These are phyloP conservation scores for Drosophila barbarae DNA, from an alignment of 2,888 invertebrate species.

Conservation along the genomic window DNA sequence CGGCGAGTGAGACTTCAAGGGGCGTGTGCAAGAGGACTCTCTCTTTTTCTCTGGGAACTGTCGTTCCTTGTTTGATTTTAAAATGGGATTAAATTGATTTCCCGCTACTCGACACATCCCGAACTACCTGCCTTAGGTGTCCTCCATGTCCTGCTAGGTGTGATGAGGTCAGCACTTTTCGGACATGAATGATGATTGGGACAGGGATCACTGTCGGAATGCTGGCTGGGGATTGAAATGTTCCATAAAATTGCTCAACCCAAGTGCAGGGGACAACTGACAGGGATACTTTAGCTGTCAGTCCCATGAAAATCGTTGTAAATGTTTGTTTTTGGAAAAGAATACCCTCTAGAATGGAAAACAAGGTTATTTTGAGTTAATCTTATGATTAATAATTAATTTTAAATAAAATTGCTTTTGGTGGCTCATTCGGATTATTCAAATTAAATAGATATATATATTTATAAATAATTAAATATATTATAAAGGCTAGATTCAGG, in stretches of 20 bases:
- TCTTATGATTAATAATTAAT: not conserved
- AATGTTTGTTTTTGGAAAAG: not conserved
- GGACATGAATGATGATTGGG: slow-evolving; percentile 45
- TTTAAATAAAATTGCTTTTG: not conserved
- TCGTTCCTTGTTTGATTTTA: slow-evolving; percentile 53
- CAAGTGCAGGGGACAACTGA: slow-evolving; percentile 17
- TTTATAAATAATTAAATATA: no score
- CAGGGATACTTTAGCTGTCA: slow-evolving; percentile 8
- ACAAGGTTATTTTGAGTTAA: not conserved
- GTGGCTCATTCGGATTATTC: no score
- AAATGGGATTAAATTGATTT: slow-evolving; percentile 74
- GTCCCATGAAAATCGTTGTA: not conserved
- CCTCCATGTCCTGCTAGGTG: slow-evolving; percentile 20
- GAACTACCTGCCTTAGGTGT: slow-evolving; percentile 29
- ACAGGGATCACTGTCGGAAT: slow-evolving; percentile 9
- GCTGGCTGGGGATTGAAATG: slow-evolving; percentile 54
- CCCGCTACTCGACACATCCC: slow-evolving; percentile 55
- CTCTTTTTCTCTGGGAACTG: slow-evolving; percentile 17
- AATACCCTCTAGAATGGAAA: not conserved
- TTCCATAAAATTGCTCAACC: slow-evolving; percentile 44
- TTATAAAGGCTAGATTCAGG: no score
- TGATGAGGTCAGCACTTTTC: slow-evolving; percentile 64
- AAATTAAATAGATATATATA: no score
- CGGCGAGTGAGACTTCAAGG: slow-evolving; percentile 34
- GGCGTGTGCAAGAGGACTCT: slow-evolving; percentile 61